Base-by-base conservation (phyloP, 37 sponge, comb jelly and placozoan genomes). In the Halichondria panicea region DNA sequence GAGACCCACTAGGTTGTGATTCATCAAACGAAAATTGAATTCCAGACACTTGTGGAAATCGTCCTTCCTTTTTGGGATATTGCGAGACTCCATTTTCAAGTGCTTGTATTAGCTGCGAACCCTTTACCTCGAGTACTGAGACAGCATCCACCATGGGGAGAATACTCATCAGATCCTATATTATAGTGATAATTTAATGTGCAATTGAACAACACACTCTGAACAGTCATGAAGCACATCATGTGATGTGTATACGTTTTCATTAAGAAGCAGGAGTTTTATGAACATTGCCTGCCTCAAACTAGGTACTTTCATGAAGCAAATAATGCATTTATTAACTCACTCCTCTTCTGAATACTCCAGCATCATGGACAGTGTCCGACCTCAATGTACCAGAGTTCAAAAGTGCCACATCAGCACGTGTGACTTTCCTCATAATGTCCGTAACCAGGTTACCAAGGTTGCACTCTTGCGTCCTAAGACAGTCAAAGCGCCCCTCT, bases 31-130 rank as follows among this genome's bases (percentile, higher is more conserved):
- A 68, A 76, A 93, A 93, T 31, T 42, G 30, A 0, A 93, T 22
- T 18, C 93, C 93, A n/a, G 93, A 93, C 22, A 93, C 82, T 42
- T 88, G 89, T 1, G 93, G 93, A 39, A 93, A 93, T 15, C 89
- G 68, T 5, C 93, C 93, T 45, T 93, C 89, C 3, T 64, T 70
- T 59, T 72, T 71, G 4, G 93, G 93, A 68, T 93, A 93, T 50
- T 88, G 85, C 2, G 82, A 81, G 36, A 88, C 86, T 12, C 93
- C 93, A 74, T 93, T 93, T 70, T 93, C 93, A n/a, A 93, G 58
- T 6, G 86, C 89, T 34, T 28, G 46, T 12, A 93, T 3, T 31
- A 93, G 36, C 68, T 93, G 86, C 4, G 44, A 24, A 9, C 93
- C 89, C 32, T 57, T 82, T 8, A 82, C 42, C 40, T 87, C 70